phyloP scores from a whole-genome alignment of 2,797 vertebrate species.

The Peromyscus attwateri region DNA sequence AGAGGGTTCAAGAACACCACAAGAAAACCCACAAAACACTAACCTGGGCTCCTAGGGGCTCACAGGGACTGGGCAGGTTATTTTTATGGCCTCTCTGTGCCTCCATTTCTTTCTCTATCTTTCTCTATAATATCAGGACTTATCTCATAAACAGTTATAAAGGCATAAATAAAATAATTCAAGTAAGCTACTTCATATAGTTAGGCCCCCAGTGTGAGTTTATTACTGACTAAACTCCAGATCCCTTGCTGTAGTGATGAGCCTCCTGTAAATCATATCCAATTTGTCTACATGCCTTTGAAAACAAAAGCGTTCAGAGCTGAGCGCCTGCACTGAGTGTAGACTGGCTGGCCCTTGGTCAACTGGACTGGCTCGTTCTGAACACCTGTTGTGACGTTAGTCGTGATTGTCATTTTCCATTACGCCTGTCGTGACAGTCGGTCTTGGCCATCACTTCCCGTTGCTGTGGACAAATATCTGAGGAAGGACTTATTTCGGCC shows the following conservation, averaged over 20 bases:
- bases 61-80: neutral
- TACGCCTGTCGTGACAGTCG: neutral
- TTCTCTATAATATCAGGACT: constrained; percentile 14
- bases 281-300: neutral
- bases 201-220: neutral
- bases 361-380: neutral
- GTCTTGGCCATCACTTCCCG: neutral
- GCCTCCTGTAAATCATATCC: neutral
- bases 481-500: neutral
- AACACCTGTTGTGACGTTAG: neutral
- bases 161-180: neutral
- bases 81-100: neutral
- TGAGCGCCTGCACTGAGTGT: neutral
- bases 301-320: neutral
- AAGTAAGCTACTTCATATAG: neutral
- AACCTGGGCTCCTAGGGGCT: neutral
- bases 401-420: neutral
- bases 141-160: neutral
- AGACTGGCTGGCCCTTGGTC: neutral
- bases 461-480: neutral
- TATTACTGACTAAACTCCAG: neutral
- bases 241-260: neutral
- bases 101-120: constrained; percentile 48
- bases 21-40: neutral
- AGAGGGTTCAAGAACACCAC: neutral